Conservation (phyloP, 64 coral and sea anemone genomes). For the Montipora cactus region DNA sequence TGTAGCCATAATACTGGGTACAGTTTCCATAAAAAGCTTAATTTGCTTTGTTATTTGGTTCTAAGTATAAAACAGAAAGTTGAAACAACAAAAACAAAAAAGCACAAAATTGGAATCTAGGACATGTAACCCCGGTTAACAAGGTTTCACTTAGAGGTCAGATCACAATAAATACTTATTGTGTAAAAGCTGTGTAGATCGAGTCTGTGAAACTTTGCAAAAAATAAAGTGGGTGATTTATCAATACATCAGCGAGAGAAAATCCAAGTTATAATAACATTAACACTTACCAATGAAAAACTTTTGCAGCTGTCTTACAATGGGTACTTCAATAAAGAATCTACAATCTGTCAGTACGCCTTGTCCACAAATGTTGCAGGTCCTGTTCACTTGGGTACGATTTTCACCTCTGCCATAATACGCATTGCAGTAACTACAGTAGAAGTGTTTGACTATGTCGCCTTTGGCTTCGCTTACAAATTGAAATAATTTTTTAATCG, state of each 20-base stretch:
- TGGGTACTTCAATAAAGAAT: conserved; percentile 45
- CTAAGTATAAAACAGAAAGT: background rate
- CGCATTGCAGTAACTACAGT: conserved; percentile 16
- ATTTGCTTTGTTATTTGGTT: background rate
- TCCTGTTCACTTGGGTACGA: background rate
- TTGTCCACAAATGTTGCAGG: background rate
- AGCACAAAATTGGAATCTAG: background rate
- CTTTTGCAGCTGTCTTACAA: conserved; percentile 29
- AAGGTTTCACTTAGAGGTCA: background rate
- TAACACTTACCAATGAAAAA: conserved; percentile 15
- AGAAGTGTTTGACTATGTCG: conserved; percentile 46
- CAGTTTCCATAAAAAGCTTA: background rate
- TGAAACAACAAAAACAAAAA: background rate
- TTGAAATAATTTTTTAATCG: conserved; percentile 31
- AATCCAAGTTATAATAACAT: background rate
- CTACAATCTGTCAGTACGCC: background rate
- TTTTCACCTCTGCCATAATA: conserved; percentile 19
- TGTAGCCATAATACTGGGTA: background rate
- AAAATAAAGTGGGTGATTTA: background rate
- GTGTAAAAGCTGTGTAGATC: background rate
- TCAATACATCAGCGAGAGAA: background rate
- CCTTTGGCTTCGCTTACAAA: conserved; percentile 42
- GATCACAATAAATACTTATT: background rate
- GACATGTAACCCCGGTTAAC: background rate
- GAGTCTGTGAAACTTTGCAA: background rate